Evolutionary conservation across 2,888 invertebrate species (phyloP), one percentile per base, ranked within the genome.

Genomic region (Perizoma flavofasciatum): DNA sequence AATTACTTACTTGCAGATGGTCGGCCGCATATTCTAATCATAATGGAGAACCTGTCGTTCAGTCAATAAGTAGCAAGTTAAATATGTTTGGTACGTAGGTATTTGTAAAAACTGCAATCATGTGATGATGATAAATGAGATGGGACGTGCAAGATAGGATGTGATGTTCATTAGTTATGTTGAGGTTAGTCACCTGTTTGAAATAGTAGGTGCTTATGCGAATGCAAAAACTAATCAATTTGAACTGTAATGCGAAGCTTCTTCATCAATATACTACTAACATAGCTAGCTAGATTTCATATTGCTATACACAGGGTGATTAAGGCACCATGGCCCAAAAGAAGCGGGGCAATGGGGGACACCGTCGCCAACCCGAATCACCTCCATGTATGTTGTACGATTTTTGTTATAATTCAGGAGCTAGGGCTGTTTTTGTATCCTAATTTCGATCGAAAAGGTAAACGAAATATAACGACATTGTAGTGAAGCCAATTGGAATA

Each of bases 61-160:
- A 68, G 62, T 68, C 61, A 67, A 64, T 69, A 54, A 61, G 60
- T 65, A 59, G 61, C 67, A 68, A 72, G 74, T 70, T 68, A 74
- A 69, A 69, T 66, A 54, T 53, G 65, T 54, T 22, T 2, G 37
- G 5, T 37, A 37, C 37, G 7, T 7, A 5, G 7, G 6, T 7
- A 6, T 4, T 7, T 49, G 61, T 63, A 79, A 80, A 80, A 81
- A 79, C 69, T 69, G 65, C 71, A 77, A 78, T 77, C 72, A 72
- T 55, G 68, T 52, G 59, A 75, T 77, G 79, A 83, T 79, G 7
- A 37, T 37, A 75, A 71, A 81, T 77, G 74, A 74, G 72, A 67
- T 69, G 59, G 58, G 64, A 67, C 65, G 68, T 61, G 58, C 62
- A 53, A 60, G 70, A 73, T 73, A 60, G 59, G 48, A 50, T 55